Base-by-base conservation (phyloP, 2,888 invertebrate genomes). In the Trimorus sp. region DNA sequence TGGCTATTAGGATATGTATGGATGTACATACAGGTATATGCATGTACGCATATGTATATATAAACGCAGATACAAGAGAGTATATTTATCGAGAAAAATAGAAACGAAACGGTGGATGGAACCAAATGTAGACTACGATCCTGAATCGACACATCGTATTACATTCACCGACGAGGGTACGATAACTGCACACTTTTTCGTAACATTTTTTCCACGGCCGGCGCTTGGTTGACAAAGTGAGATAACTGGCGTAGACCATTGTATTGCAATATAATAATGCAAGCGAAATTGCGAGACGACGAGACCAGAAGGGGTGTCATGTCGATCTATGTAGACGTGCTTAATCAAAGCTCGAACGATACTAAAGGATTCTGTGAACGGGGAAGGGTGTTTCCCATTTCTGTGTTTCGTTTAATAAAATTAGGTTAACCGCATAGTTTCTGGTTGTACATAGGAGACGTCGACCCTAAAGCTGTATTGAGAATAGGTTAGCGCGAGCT, bases 171-270 rank as follows among this genome's bases (percentile, higher is more conserved):
- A 79, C 70, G 79, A 79, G 68, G 73, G 56, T 69, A 77, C 74
- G 73, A 83, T 74, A 79, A 83, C 76, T 77, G 83, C 79, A 79
- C 70, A 79, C 74, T 83, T 83, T 78, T 82, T 82, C 82, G 51
- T 76, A 76, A 51, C 73, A 36, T 16, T 70, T 77, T 77, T 82
- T 76, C 71, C 80, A 81, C 71, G 68, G 56, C 69, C 62, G 53
- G 58, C 56, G 76, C 66, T 75, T 70, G 65, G 65, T 69, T 58
- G 65, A 76, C 71, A 68, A 76, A 76, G 76, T 76, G 71, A 73
- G 71, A 76, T 71, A 81, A 66, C 54, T 71, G 65, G 70, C 60
- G 48, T 62, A 53, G 56, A 68, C 14, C 42, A 62, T 68, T 79
- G 38, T 65, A 65, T 59, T 56, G 37, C 69, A 54, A 74, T 79